phyloP scores from a whole-genome alignment of 64 coral and sea anemone genomes.

The Stichodactyla mertensii region DNA sequence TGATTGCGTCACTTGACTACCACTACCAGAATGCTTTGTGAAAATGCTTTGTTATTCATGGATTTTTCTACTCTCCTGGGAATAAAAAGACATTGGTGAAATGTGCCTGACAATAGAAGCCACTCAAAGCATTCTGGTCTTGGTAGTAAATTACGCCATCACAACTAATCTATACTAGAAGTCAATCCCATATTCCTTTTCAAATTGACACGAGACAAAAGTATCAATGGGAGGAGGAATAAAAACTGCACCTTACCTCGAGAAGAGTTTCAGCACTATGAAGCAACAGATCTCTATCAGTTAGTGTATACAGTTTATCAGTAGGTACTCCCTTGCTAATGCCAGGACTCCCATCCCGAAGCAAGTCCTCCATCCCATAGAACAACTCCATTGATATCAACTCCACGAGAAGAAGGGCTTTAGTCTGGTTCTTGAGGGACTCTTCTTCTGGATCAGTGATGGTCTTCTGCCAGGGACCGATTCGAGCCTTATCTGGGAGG shows the following conservation, averaged over 20 bases:
- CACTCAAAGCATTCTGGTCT: too few relatives aligned
- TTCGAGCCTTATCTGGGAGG: constrained; percentile 6
- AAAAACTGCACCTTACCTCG: constrained; percentile 33
- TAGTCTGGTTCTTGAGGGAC: constrained; percentile 73
- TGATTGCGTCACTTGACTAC: too few relatives aligned
- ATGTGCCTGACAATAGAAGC: too few relatives aligned
- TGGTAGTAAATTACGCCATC: too few relatives aligned
- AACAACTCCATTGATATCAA: constrained; percentile 79
- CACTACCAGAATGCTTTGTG: too few relatives aligned
- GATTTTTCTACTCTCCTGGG: too few relatives aligned
- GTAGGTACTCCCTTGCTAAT: constrained; percentile 13
- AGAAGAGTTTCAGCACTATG: constrained; percentile 81
- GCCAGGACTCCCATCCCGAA: constrained; percentile 25
- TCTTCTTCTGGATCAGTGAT: constrained; percentile 30
- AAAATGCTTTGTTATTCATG: too few relatives aligned
- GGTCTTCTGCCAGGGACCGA: constrained; percentile 13
- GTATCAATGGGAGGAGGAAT: too few relatives aligned
- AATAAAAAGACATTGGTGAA: too few relatives aligned
- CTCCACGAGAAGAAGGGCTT: constrained; percentile 78
- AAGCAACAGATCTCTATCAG: constrained; percentile 71
- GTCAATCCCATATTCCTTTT: too few relatives aligned
- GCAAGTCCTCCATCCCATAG: constrained; percentile 81
- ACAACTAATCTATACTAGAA: too few relatives aligned
- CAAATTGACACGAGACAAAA: too few relatives aligned
- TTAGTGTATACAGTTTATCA: constrained; percentile 42